phyloP scores from a whole-genome alignment of 1,140 invertebrate genomes.

The Temnothorax nylanderi region DNA sequence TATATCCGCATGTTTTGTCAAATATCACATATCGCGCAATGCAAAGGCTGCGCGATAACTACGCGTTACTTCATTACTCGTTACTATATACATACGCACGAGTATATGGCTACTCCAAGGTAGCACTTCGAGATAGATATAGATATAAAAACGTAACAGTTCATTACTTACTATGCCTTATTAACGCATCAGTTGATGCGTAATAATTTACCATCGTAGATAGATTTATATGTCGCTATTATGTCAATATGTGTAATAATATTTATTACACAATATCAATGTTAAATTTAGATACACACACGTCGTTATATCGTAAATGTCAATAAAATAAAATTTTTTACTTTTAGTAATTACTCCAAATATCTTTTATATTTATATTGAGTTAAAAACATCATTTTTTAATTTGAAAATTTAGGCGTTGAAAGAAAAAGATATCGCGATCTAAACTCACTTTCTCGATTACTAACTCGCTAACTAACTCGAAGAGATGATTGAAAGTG shows the following conservation, averaged over 20 bases:
- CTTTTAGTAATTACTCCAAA: no score
- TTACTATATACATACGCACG: not conserved
- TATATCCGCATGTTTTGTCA: constrained; percentile 25
- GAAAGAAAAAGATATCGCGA: no score
- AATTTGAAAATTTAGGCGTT: not conserved
- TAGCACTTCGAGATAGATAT: not conserved
- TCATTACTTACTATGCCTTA: no score
- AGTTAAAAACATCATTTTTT: not conserved
- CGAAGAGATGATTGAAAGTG: not conserved
- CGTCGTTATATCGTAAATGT: not conserved
- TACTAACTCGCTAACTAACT: not conserved
- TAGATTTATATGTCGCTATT: not conserved
- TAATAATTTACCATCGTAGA: constrained; percentile 4
- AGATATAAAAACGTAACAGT: not conserved
- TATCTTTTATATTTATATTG: not conserved
- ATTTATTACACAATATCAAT: no score
- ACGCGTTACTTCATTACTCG: constrained; percentile 22
- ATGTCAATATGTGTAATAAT: no score
- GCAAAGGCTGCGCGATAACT: constrained; percentile 41
- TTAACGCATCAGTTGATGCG: not conserved
- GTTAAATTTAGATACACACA: not conserved
- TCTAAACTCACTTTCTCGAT: not conserved
- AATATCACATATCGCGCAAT: constrained; percentile 1
- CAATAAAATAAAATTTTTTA: not conserved
- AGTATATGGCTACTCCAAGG: constrained; percentile 25